These are phyloP conservation scores for Ceratosolen solmsi DNA, from an alignment of 1,140 invertebrate species.

Conservation along the genomic window DNA sequence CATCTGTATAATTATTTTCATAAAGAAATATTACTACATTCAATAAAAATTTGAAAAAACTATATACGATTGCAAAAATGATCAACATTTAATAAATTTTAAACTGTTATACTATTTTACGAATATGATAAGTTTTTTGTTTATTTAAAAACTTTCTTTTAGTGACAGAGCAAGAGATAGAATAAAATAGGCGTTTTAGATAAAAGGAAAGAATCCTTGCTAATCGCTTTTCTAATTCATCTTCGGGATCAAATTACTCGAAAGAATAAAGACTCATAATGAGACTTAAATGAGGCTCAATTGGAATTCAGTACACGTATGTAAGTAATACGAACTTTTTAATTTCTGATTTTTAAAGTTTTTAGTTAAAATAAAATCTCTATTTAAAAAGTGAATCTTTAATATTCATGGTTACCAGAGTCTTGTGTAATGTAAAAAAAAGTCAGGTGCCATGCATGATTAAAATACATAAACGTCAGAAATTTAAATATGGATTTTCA, in stretches of 20 bases:
- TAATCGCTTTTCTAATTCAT: constrained; percentile 43
- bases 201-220: constrained; percentile 41
- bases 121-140: background rate
- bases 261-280: constrained; percentile 31
- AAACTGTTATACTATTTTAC: constrained; percentile 24
- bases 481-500: no score
- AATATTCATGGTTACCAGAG: constrained; percentile 34
- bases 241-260: constrained; percentile 32
- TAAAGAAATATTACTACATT: no score
- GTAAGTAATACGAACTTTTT: no score
- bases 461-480: background rate
- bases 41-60: no score
- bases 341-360: no score
- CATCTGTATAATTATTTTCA: background rate
- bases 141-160: constrained; percentile 28
- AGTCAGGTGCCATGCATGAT: constrained; percentile 43
- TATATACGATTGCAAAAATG: no score
- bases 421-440: constrained; percentile 34
- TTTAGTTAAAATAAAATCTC: no score
- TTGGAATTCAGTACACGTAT: no score
- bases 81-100: background rate
- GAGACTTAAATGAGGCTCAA: constrained; percentile 42
- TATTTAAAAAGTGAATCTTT: no score
- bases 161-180: no score
- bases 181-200: background rate